Conservation (phyloP, 2,888 invertebrate species). For the Oeneis ivallda region DNA sequence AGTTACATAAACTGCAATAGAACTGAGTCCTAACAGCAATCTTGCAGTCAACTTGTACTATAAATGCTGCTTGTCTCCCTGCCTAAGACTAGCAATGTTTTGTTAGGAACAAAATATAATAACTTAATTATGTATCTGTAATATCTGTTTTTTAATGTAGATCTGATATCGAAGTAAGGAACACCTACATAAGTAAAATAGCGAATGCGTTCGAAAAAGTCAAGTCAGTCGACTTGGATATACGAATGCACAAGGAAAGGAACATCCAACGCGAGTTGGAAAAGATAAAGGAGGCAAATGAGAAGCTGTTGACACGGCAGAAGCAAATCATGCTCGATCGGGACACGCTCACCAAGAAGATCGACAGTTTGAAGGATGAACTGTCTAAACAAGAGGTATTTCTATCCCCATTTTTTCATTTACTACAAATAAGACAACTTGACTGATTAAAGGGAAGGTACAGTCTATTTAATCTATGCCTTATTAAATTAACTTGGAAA, state of each 20-base stretch:
- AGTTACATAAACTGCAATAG: too few species aligned
- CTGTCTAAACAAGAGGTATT: slow-evolving; percentile 80
- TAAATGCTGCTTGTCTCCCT: too few species aligned
- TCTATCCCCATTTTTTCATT: too few species aligned
- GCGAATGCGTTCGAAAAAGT: slow-evolving; percentile 76
- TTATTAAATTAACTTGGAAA: too few species aligned
- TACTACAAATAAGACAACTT: too few species aligned
- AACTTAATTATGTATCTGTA: too few species aligned
- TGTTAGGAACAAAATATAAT: too few species aligned
- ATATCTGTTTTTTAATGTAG: slow-evolving; percentile 45
- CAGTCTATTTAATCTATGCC: too few species aligned
- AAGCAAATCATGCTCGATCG: slow-evolving; percentile 72
- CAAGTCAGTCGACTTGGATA: slow-evolving; percentile 76
- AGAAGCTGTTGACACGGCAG: slow-evolving; percentile 72
- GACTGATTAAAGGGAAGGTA: too few species aligned
- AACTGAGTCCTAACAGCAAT: too few species aligned
- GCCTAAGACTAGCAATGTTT: too few species aligned
- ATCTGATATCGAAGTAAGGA: slow-evolving; percentile 66
- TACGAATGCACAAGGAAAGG: slow-evolving; percentile 78
- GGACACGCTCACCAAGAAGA: slow-evolving; percentile 69
- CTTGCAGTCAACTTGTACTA: too few species aligned
- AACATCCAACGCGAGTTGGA: slow-evolving; percentile 80
- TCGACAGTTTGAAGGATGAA: slow-evolving; percentile 81
- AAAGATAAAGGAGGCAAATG: slow-evolving; percentile 73
- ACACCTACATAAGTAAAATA: slow-evolving; percentile 66